A percentile compares a stretch with the other conserved stretches of the same genome.
These are phyloP conservation scores for Capitulum mitella DNA, from an alignment of 2,888 invertebrate species.

Conservation along the genomic window DNA sequence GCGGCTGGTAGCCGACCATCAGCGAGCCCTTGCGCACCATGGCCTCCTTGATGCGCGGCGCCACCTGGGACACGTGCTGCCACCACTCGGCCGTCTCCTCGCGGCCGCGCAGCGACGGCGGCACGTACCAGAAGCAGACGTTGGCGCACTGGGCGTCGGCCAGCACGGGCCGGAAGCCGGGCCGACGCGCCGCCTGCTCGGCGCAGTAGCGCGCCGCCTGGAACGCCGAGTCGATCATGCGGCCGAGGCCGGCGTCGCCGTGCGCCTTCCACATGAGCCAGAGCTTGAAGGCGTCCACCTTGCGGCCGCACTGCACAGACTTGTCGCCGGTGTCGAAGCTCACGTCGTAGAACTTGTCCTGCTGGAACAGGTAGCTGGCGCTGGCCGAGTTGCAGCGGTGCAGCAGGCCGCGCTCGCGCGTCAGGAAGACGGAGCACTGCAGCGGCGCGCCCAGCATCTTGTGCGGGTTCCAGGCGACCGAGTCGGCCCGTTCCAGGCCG, in stretches of 20 bases:
- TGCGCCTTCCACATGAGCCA: slow-evolving; percentile 88
- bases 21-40: slow-evolving; percentile 57
- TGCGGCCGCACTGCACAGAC: slow-evolving; percentile 81
- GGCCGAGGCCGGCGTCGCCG: slow-evolving; percentile 55
- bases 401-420: slow-evolving; percentile 53
- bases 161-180: slow-evolving; percentile 58
- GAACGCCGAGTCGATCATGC: slow-evolving; percentile 59
- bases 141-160: slow-evolving; percentile 64
- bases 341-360: slow-evolving; percentile 74
- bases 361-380: slow-evolving; percentile 71
- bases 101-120: slow-evolving; percentile 49
- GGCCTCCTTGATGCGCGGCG: slow-evolving; percentile 62
- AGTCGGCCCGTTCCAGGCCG: slow-evolving; percentile 73
- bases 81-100: slow-evolving; percentile 34
- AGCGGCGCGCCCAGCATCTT: slow-evolving; percentile 95
- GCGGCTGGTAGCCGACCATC: slow-evolving; percentile 68
- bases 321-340: slow-evolving; percentile 75
- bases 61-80: slow-evolving; percentile 48
- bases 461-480: slow-evolving; percentile 99
- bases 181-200: slow-evolving; percentile 48
- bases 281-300: slow-evolving; percentile 84
- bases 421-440: slow-evolving; percentile 74
- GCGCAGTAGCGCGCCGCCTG: slow-evolving; percentile 50
- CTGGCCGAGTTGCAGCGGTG: slow-evolving; percentile 61
- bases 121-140: slow-evolving; percentile 85